A percentile compares a stretch with the other conserved stretches of the same genome.
Evolutionary conservation across 2,113 vertebrate genomes (phyloP).

Genomic region (Oenanthe melanoleuca): DNA sequence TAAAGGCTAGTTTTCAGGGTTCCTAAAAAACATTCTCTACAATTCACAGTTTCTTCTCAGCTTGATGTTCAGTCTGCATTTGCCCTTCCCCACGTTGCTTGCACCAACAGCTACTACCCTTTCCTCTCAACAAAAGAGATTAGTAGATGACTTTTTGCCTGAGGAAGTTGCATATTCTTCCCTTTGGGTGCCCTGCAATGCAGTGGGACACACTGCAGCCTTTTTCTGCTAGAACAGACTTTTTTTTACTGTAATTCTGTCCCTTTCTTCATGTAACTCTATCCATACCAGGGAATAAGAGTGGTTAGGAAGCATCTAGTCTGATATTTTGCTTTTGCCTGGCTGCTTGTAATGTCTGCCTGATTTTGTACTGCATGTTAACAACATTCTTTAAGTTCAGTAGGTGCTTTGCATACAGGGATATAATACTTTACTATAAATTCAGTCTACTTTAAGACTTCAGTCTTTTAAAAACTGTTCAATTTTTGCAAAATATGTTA

Average conservation of each 20-base stretch:
- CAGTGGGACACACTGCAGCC: neutral
- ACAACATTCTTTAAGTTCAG: neutral
- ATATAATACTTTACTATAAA: neutral
- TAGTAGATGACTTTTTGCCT: neutral
- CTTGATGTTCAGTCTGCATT: neutral
- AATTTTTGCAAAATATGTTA: neutral
- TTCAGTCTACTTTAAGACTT: neutral
- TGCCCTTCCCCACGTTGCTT: neutral
- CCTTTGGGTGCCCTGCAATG: neutral
- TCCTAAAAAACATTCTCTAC: neutral
- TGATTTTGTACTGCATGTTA: neutral
- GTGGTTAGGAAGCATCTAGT: neutral
- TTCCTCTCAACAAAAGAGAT: neutral
- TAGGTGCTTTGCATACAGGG: neutral
- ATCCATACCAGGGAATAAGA: neutral
- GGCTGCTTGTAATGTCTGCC: neutral
- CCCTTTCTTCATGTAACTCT: neutral
- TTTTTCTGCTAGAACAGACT: neutral
- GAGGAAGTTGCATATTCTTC: neutral
- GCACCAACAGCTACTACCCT: neutral
- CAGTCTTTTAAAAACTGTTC: neutral
- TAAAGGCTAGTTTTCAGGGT: neutral
- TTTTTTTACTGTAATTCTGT: neutral
- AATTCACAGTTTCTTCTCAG: neutral
- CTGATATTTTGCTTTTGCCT: neutral